A percentile compares a stretch with the other conserved stretches of the same genome.
phyloP scores from a whole-genome alignment of 1,140 invertebrate species.

The Lepidurus arcticus region DNA sequence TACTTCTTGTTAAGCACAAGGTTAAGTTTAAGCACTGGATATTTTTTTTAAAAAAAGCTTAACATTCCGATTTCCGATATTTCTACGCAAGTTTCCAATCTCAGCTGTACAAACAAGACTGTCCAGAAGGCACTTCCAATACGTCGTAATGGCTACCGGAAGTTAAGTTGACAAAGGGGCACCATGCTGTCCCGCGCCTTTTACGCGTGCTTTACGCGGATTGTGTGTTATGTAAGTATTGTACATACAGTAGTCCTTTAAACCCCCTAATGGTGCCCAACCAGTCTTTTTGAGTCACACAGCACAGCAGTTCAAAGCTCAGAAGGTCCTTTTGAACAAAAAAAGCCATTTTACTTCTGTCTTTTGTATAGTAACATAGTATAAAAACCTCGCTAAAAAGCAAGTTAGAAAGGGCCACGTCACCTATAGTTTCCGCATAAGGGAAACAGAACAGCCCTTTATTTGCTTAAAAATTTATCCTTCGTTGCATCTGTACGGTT shows the following conservation, averaged over 20 bases:
- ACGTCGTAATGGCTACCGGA: background rate
- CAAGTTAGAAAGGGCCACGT: background rate
- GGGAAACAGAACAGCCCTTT: background rate
- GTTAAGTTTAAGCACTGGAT: background rate
- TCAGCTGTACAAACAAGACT: conserved; percentile 6
- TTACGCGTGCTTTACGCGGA: too few relatives aligned
- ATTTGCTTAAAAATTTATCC: conserved; percentile 20
- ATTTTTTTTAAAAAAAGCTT: background rate
- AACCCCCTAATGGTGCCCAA: too few relatives aligned
- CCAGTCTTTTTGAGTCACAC: background rate
- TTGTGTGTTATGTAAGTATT: too few relatives aligned
- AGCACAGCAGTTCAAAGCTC: background rate
- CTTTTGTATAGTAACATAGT: background rate
- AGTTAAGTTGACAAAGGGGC: background rate
- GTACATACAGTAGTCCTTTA: too few relatives aligned
- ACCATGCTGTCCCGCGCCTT: too few relatives aligned
- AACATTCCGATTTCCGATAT: background rate
- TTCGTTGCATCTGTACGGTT: background rate
- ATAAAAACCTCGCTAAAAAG: too few relatives aligned
- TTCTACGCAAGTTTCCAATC: background rate
- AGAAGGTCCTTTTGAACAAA: background rate
- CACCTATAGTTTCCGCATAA: background rate
- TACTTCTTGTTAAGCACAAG: too few relatives aligned
- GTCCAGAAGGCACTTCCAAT: background rate
- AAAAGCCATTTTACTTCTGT: background rate